These are phyloP conservation scores for Sphenodon punctatus DNA, from an alignment of 2,797 vertebrate genomes.

Conservation along the genomic window DNA sequence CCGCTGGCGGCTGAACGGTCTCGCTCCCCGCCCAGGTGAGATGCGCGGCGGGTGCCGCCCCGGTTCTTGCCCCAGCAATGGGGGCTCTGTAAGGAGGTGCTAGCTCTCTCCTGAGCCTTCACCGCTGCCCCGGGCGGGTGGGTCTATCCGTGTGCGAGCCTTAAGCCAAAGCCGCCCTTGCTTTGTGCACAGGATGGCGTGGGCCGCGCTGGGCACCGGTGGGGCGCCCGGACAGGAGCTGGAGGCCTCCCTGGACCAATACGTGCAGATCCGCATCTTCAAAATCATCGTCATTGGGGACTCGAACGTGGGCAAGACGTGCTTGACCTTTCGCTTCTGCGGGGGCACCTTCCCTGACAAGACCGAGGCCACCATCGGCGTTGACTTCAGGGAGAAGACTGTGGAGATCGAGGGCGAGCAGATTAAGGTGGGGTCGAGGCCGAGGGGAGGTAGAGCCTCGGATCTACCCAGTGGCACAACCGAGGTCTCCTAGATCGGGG, in stretches of 20 bases:
- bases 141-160: too few relatives aligned
- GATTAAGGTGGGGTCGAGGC: constrained; percentile 85
- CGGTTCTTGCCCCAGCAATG: neutral
- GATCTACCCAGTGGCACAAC: too few relatives aligned
- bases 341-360: constrained; percentile 90
- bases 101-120: too few relatives aligned
- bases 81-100: too few relatives aligned
- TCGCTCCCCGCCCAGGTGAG: neutral
- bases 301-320: constrained; percentile 94
- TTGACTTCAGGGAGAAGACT: constrained; percentile 92
- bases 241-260: constrained; percentile 72
- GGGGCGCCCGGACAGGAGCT: neutral
- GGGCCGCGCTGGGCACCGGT: neutral
- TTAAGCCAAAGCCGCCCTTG: too few relatives aligned
- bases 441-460: constrained; percentile 22
- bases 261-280: constrained; percentile 84
- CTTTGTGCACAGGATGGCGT: too few relatives aligned
- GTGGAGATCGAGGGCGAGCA: constrained; percentile 89
- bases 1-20: neutral
- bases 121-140: too few relatives aligned
- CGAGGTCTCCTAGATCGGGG: too few relatives aligned
- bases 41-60: neutral
- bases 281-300: constrained; percentile 96
- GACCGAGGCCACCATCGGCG: constrained; percentile 94
- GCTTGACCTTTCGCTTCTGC: constrained; percentile 92